phyloP scores from a whole-genome alignment of 2,797 vertebrate species.

The Poecilia picta region DNA sequence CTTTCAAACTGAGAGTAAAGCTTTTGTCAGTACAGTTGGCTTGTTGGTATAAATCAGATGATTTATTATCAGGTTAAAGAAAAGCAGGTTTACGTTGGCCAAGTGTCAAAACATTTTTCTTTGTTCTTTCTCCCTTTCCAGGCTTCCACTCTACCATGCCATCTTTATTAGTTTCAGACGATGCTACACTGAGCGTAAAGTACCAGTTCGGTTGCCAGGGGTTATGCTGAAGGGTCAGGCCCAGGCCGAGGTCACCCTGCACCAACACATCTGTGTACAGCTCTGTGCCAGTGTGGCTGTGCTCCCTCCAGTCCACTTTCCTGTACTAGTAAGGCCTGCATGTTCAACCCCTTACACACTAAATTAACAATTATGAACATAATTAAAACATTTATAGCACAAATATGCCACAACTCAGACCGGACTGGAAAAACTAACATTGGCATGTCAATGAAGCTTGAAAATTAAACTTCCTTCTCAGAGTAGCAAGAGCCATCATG shows the following conservation, averaged over 20 bases:
- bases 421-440: background rate
- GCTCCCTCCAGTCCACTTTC: constrained; percentile 81
- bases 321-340: constrained; percentile 83
- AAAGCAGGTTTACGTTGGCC: background rate
- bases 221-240: constrained; percentile 82
- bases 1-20: background rate
- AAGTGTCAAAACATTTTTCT: background rate
- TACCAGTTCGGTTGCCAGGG: constrained; percentile 84
- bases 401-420: background rate
- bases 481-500: background rate
- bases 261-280: constrained; percentile 89
- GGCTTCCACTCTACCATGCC: constrained; percentile 85
- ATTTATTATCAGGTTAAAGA: background rate
- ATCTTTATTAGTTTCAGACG: constrained; percentile 85
- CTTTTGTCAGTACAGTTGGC: background rate
- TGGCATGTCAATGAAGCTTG: background rate
- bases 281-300: constrained; percentile 88
- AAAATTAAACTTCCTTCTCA: background rate
- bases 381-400: background rate
- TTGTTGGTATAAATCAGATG: background rate
- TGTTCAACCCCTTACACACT: background rate
- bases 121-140: constrained; percentile 48
- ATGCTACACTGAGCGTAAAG: constrained; percentile 85
- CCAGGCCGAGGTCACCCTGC: constrained; percentile 82
- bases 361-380: background rate